Conservation (phyloP, 2,888 invertebrate species). For the Dorcus hopei region DNA sequence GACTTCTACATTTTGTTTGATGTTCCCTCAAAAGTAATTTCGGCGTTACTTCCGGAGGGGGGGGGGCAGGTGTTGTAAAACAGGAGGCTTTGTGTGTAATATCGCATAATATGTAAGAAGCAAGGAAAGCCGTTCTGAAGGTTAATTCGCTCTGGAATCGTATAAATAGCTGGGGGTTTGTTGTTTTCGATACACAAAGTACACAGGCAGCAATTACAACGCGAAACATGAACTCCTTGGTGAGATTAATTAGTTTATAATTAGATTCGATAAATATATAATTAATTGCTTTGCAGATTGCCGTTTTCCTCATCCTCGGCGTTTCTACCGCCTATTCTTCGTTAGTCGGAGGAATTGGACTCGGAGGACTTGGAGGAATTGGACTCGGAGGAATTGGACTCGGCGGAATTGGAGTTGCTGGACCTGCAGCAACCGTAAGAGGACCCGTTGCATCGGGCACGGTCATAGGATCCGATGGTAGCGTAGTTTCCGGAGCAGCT, state of each 20-base stretch:
- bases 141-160: not conserved
- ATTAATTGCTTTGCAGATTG: not conserved
- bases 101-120: not conserved
- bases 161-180: not conserved
- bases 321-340: not conserved
- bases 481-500: constrained; percentile 50
- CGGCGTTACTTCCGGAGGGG: too few species aligned
- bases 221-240: not conserved
- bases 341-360: not conserved
- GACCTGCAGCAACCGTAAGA: constrained; percentile 1
- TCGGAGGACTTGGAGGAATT: not conserved
- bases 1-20: too few species aligned
- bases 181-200: not conserved
- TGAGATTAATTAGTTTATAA: not conserved
- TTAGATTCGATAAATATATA: not conserved
- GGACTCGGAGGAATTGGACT: not conserved
- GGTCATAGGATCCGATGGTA: constrained; percentile 43
- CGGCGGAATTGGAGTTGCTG: not conserved
- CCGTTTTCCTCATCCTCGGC: not conserved
- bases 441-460: constrained; percentile 10
- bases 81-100: not conserved
- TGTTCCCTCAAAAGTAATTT: too few species aligned
- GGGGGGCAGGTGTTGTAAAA: too few species aligned
- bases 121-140: not conserved
- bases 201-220: not conserved